Conservation (phyloP, 2,797 vertebrate genomes). For the Benthosema pterotum region DNA sequence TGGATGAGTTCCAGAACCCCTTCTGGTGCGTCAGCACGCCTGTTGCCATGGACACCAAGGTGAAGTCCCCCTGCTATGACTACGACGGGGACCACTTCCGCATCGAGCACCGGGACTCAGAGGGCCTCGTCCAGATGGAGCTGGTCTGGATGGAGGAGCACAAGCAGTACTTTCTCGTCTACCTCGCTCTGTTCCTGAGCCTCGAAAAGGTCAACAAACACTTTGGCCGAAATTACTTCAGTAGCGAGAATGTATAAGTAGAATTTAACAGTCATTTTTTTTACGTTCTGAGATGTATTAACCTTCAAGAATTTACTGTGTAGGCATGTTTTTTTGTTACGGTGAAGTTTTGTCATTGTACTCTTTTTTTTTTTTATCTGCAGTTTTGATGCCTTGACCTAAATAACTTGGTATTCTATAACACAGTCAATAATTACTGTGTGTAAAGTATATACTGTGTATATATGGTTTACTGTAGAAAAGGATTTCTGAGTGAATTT, state of each 20-base stretch:
- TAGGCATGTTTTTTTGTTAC: too few relatives aligned
- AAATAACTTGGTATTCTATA: too few relatives aligned
- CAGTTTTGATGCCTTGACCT: too few relatives aligned
- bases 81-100: slow-evolving; percentile 74
- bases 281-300: too few relatives aligned
- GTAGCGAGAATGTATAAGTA: too few relatives aligned
- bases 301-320: too few relatives aligned
- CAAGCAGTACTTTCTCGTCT: slow-evolving; percentile 77
- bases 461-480: neutral
- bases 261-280: too few relatives aligned
- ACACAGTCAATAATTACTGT: too few relatives aligned
- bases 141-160: slow-evolving; percentile 78
- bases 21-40: slow-evolving; percentile 88
- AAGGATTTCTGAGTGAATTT: too few relatives aligned
- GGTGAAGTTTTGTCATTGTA: too few relatives aligned
- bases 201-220: slow-evolving; percentile 82
- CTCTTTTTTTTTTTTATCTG: too few relatives aligned
- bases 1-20: slow-evolving; percentile 83
- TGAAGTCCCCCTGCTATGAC: slow-evolving; percentile 53
- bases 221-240: slow-evolving; percentile 85
- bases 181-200: slow-evolving; percentile 80
- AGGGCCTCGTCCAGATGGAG: slow-evolving; percentile 77
- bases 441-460: too few relatives aligned
- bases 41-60: slow-evolving; percentile 62
- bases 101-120: slow-evolving; percentile 75